Percentiles rank a stretch among this genome's conserved stretches.
Conservation (phyloP, 2,113 vertebrate species). For the Mystacornis crossleyi region DNA sequence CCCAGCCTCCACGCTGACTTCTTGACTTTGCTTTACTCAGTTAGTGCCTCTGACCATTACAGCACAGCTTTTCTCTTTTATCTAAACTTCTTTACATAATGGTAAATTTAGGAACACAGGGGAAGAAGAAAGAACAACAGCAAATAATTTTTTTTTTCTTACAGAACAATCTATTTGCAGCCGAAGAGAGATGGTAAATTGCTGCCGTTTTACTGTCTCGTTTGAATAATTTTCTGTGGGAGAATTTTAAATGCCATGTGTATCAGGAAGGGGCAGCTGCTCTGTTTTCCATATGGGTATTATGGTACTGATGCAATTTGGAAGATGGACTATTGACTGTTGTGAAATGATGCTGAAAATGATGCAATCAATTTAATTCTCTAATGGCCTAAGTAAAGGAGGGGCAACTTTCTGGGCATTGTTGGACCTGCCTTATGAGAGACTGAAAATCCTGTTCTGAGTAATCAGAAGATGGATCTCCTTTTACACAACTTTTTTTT, state of each 20-base stretch:
- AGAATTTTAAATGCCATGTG: constrained; percentile 10
- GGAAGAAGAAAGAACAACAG: not conserved
- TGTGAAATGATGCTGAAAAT: constrained; percentile 55
- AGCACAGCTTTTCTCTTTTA: not conserved
- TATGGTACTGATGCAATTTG: constrained; percentile 20
- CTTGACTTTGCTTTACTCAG: not conserved
- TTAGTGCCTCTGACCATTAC: not conserved
- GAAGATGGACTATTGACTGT: constrained; percentile 53
- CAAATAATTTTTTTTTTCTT: constrained; percentile 16
- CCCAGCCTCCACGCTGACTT: not conserved
- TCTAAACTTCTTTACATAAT: not conserved
- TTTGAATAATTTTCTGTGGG: constrained; percentile 28
- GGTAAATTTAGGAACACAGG: not conserved
- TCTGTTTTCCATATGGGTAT: not conserved
- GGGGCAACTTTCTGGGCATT: constrained; percentile 46
- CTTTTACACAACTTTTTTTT: not conserved
- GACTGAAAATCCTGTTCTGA: not conserved
- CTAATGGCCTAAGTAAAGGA: constrained; percentile 31
- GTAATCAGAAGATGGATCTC: constrained; percentile 24
- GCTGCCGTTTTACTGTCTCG: not conserved
- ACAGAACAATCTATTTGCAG: not conserved
- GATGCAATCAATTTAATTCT: constrained; percentile 50
- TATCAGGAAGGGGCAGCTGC: constrained; percentile 15
- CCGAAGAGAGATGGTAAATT: constrained; percentile 13
- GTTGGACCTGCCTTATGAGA: constrained; percentile 17